These are phyloP conservation scores for Arrhopalites spinosus DNA, from an alignment of 2,888 invertebrate genomes.

Conservation along the genomic window DNA sequence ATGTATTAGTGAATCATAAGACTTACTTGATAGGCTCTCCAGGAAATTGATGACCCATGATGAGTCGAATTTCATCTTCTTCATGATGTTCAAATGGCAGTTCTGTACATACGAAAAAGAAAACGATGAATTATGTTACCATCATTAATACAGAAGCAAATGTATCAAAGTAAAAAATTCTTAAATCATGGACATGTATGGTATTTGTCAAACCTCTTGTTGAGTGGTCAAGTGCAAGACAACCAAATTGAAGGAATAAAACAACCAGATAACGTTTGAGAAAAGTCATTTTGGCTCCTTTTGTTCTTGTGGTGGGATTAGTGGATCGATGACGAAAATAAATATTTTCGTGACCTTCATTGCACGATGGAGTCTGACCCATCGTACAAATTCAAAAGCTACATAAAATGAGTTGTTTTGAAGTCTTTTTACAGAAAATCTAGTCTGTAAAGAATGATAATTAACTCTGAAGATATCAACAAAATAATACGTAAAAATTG, in stretches of 20 bases:
- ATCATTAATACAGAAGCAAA: not conserved
- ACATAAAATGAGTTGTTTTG: conserved; percentile 23
- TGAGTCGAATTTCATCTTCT: conserved; percentile 49
- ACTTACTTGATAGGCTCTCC: conserved; percentile 32
- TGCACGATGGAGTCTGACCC: conserved; percentile 34
- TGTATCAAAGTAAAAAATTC: not conserved
- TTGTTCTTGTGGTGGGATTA: conserved; percentile 13
- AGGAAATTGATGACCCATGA: conserved; percentile 47
- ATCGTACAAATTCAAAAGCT: conserved; percentile 35
- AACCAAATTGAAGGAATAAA: conserved; percentile 50
- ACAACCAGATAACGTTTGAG: conserved; percentile 47
- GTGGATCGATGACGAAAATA: conserved; percentile 29
- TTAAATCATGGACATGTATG: not conserved
- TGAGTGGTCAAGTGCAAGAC: conserved; percentile 51
- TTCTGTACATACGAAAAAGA: conserved; percentile 34
- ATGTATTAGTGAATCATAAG: no score
- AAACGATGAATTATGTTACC: not conserved
- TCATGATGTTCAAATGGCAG: conserved; percentile 50
- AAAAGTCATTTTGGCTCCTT: conserved; percentile 44
- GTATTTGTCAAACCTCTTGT: conserved; percentile 40
- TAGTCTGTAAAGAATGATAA: no score
- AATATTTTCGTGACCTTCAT: conserved; percentile 30
- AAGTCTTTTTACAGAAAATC: no score
- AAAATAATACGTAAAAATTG: no score
- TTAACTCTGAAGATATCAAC: no score